These are phyloP conservation scores for Teleopsis dalmanni DNA, from an alignment of 1,140 invertebrate genomes.

Conservation along the genomic window DNA sequence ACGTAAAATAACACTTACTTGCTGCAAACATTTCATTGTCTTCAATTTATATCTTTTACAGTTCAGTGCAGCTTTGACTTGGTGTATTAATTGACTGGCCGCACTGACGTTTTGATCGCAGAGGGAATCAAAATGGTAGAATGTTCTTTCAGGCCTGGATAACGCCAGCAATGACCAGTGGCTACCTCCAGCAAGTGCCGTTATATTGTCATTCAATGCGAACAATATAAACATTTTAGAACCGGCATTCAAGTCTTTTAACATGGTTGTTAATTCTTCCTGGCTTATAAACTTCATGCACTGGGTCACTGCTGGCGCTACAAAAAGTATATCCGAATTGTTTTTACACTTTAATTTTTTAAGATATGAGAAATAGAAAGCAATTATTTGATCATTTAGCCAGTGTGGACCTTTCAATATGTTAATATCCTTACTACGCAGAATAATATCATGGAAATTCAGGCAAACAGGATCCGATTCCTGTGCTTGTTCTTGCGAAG, in stretches of 20 bases:
- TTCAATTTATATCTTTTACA: slow-evolving; percentile 40
- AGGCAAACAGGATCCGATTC: slow-evolving; percentile 55
- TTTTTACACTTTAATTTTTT: slow-evolving; percentile 59
- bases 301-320: slow-evolving; percentile 82
- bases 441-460: slow-evolving; percentile 71
- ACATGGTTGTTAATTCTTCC: slow-evolving; percentile 60
- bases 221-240: slow-evolving; percentile 72
- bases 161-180: slow-evolving; percentile 83
- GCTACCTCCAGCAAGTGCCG: slow-evolving; percentile 65
- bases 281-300: slow-evolving; percentile 65
- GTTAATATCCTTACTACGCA: slow-evolving; percentile 70
- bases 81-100: slow-evolving; percentile 49
- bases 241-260: slow-evolving; percentile 61
- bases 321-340: slow-evolving; percentile 59
- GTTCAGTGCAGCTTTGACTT: slow-evolving; percentile 29
- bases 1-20: no score
- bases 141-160: slow-evolving; percentile 57
- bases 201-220: slow-evolving; percentile 77
- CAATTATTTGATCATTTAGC: slow-evolving; percentile 83
- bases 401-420: slow-evolving; percentile 68
- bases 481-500: no score
- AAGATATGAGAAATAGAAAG: slow-evolving; percentile 87
- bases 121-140: slow-evolving; percentile 75
- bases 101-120: slow-evolving; percentile 50
- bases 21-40: slow-evolving; percentile 57